Conservation (phyloP, 2,888 invertebrate species). For the Argynnis bischoffii region DNA sequence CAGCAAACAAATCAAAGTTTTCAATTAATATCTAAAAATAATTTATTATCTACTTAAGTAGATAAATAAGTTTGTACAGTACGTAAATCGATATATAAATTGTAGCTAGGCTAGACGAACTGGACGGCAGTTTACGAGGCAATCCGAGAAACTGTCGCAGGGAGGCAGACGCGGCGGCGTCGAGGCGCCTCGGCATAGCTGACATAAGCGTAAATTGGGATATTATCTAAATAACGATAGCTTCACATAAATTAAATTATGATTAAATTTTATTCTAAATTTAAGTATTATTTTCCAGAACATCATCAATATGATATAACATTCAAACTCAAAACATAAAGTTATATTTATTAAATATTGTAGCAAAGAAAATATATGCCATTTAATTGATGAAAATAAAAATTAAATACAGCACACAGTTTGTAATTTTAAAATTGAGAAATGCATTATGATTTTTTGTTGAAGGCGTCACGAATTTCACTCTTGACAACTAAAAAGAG, state of each 20-base stretch:
- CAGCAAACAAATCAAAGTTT: no score
- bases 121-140: constrained; percentile 59
- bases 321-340: no score
- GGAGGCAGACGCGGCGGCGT: constrained; percentile 69
- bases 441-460: constrained; percentile 46
- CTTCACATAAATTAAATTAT: constrained; percentile 9
- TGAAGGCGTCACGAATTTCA: constrained; percentile 59
- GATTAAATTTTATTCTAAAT: no score
- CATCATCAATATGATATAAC: no score
- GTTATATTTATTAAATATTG: no score
- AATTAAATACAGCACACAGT: background rate
- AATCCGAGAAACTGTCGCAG: constrained; percentile 62
- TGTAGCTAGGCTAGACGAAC: constrained; percentile 29
- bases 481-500: constrained; percentile 49
- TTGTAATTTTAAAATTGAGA: constrained; percentile 9
- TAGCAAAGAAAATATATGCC: no score
- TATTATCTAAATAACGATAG: constrained; percentile 32
- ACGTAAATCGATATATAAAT: constrained; percentile 11
- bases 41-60: no score
- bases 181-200: constrained; percentile 54
- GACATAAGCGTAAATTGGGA: constrained; percentile 41
- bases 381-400: background rate
- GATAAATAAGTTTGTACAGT: constrained; percentile 1
- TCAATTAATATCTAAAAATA: no score
- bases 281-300: no score